Base-by-base conservation (phyloP, 2,888 invertebrate species). In the Zootermopsis nevadensis region DNA sequence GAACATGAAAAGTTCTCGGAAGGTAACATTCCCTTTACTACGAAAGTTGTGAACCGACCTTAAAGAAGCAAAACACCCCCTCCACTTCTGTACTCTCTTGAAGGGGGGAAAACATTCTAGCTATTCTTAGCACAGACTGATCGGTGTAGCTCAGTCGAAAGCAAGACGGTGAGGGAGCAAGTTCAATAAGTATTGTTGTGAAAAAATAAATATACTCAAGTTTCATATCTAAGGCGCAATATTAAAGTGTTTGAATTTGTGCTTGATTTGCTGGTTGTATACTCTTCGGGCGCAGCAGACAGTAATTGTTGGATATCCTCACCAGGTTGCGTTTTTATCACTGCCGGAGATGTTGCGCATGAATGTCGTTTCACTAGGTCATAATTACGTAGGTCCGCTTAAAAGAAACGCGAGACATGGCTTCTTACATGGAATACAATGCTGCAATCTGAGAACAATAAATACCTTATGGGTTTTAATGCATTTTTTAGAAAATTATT, bases 61-160 rank as follows among this genome's bases (percentile, higher is more conserved):
- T 33, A 74, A 69, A 30, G 31, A 69, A 74, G 38, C 74, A 74
- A 74, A 66, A 60, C 79, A 33, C 66, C 35, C 80, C 38, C 66
- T 38, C 38, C 66, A 66, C 48, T 53, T 35, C 31, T 27, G 4
- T 48, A 80, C 76, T 76, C 31, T 77, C n/a, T 35, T 24, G 66
- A 77, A 77, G 81, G 77, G 81, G 81, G 77, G 83, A 77, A 77
- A 81, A 72, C 80, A 80, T 74, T 74, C 74, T 35, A 80, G 67
- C 67, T 83, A 83, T 83, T 83, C 81, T 83, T 83, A 83, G 83
- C 60, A 30, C 80, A 19, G 67, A 42, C 76, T 82, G 82, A 55
- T 72, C 77, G 55, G 72, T 72, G 30, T 48, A 76, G 77, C 77
- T 81, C 81, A 83, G 83, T 83, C 81, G 81, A 55, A 81, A 69